phyloP scores from a whole-genome alignment of 2,113 vertebrate genomes.

The Tenrec ecaudatus region DNA sequence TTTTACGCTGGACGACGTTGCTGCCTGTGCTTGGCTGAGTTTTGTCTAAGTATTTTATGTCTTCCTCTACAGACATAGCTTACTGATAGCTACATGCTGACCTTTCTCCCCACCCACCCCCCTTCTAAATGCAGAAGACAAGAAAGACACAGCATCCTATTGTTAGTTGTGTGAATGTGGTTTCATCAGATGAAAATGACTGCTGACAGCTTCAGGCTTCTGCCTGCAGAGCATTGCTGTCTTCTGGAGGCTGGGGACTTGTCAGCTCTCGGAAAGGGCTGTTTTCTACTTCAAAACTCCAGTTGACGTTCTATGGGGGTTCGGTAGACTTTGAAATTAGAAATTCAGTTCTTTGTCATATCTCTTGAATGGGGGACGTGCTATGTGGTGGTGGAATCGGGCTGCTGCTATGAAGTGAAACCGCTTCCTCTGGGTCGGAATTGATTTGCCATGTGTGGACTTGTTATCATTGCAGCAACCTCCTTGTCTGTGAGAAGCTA shows the following conservation, averaged over 20 bases:
- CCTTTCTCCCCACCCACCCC: not conserved
- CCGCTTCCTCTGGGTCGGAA: not conserved
- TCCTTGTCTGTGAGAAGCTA: not conserved
- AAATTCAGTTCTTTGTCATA: not conserved
- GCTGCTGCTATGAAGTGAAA: not conserved
- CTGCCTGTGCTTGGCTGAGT: not conserved
- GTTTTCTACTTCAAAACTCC: not conserved
- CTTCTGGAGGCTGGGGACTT: not conserved
- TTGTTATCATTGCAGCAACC: not conserved
- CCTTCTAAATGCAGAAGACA: not conserved
- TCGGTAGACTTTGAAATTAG: not conserved
- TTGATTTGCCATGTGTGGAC: not conserved
- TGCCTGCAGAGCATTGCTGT: not conserved
- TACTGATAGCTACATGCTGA: not conserved
- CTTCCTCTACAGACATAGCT: not conserved
- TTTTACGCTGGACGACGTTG: not conserved
- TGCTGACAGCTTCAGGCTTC: not conserved
- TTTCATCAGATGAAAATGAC: not conserved
- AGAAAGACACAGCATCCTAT: not conserved
- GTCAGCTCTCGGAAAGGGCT: not conserved
- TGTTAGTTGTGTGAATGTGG: not conserved
- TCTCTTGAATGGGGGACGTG: not conserved
- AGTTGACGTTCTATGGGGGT: not conserved
- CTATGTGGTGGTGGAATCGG: not conserved
- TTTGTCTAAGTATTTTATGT: not conserved